Base-by-base conservation (phyloP, 2,113 vertebrate genomes). In the Tympanuchus pallidicinctus region DNA sequence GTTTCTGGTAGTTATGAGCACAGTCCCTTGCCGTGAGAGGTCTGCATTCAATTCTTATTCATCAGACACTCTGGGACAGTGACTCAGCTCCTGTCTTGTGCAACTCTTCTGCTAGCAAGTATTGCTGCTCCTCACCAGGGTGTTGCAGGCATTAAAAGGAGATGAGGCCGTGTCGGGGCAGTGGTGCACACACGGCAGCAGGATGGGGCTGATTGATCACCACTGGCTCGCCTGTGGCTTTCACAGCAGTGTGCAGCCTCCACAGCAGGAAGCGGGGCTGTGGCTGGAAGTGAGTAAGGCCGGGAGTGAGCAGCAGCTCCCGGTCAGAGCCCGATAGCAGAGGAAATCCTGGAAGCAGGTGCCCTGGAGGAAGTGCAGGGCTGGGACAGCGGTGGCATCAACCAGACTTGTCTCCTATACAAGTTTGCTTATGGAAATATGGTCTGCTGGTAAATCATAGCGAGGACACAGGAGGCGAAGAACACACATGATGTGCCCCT, bases 271-370 rank as follows among this genome's bases (percentile, higher is more conserved):
- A 78, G 72, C 66, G 60, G 67, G 45, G 45, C 52, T 5, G 52
- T 8, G 70, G 6, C 65, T 89, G 86, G 82, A 72, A 47, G 52
- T 82, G 65, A 78, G 77, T 52, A 42, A 89, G 40, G 40, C 28
- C 18, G 2, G 6, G n/a, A 8, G 20, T 13, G 40, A 57, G 65
- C 0, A 20, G 80, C 34, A 76, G 52, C 15, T 76, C n/a, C 65
- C 57, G 60, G 27, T 40, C 47, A 52, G 47, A 77, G 36, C 45
- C 12, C 34, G 19, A 11, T 40, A 21, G 71, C 43, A 24, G 40
- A 57, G 75, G 64, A 72, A 50, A 38, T 56, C 65, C 56, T 81
- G 66, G 52, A 15, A 48, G 20, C 6, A 8, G 21, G 40, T 38
- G 70, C 32, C 22, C 27, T 15, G 32, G 13, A 45, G 59, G 59